Evolutionary conservation across 2,797 vertebrate genomes (phyloP).

Genomic region (Corythornis leucogaster): DNA sequence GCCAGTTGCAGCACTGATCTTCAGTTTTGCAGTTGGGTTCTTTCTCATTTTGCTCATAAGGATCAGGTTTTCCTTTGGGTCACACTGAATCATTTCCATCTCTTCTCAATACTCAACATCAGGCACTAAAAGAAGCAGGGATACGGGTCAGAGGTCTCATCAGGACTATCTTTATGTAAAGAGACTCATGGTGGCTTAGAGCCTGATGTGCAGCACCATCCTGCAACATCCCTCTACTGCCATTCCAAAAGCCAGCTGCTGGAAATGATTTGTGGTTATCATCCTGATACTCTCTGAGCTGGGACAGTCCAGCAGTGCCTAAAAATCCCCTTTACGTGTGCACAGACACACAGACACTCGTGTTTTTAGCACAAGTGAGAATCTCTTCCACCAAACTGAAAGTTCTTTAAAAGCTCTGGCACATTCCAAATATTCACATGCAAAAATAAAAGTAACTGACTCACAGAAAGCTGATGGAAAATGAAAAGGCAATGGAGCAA

Average conservation of each 20-base stretch:
- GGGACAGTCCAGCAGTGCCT: background rate
- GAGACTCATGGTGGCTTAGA: background rate
- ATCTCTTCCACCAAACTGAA: background rate
- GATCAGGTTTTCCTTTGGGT: background rate
- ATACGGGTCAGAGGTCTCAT: background rate
- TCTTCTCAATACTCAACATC: background rate
- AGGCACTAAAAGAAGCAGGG: background rate
- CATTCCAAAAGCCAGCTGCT: background rate
- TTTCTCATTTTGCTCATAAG: background rate
- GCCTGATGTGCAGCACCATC: background rate
- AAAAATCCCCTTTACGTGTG: background rate
- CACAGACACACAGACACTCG: background rate
- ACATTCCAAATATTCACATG: background rate
- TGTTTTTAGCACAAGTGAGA: background rate
- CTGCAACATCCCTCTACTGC: background rate
- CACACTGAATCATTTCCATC: background rate
- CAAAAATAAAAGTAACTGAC: slow-evolving; percentile 8
- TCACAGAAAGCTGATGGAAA: background rate
- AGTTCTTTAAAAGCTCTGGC: background rate
- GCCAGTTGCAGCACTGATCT: background rate
- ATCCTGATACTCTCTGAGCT: background rate
- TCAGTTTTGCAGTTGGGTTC: background rate
- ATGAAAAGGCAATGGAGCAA: background rate
- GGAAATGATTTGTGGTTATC: background rate
- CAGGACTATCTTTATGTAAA: background rate